phyloP scores from a whole-genome alignment of 2,797 vertebrate species.

The Eurystomus glaucurus region DNA sequence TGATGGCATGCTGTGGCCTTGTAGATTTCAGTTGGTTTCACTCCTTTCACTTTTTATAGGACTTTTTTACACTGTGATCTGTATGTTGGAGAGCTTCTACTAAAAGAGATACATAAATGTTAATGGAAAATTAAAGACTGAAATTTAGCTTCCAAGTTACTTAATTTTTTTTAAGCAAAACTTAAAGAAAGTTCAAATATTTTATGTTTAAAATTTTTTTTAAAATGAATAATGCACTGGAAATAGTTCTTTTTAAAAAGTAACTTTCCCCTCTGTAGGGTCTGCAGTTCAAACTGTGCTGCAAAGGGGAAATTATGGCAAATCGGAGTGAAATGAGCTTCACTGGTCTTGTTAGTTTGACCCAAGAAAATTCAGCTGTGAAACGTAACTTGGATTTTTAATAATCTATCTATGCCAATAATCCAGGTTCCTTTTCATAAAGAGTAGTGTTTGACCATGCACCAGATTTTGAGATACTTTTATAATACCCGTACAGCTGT shows the following conservation, averaged over 20 bases:
- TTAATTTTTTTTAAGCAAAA: conserved; percentile 1
- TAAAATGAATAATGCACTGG: neutral
- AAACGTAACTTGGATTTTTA: conserved; percentile 25
- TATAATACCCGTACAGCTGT: neutral
- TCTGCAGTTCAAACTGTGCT: neutral
- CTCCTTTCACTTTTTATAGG: conserved; percentile 39
- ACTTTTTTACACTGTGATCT: conserved; percentile 3
- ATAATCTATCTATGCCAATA: neutral
- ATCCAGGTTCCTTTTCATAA: neutral
- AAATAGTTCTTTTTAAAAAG: conserved; percentile 23
- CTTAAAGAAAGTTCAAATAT: neutral
- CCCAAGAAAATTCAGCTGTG: conserved; percentile 2
- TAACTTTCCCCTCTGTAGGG: neutral
- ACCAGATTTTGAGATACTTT: neutral
- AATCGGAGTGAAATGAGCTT: conserved; percentile 32
- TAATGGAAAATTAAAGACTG: conserved; percentile 9
- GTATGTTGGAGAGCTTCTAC: conserved; percentile 1
- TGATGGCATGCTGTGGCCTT: conserved; percentile 42
- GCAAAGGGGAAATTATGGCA: neutral
- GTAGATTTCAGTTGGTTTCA: conserved; percentile 40
- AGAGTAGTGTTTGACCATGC: neutral
- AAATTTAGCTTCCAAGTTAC: conserved; percentile 26
- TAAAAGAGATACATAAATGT: conserved; percentile 20
- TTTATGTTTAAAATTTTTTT: neutral
- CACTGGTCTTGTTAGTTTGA: conserved; percentile 10